Evolutionary conservation across 2,888 invertebrate genomes (phyloP), one percentile per base, ranked within the genome.

Genomic region (Harpalus rubripes): DNA sequence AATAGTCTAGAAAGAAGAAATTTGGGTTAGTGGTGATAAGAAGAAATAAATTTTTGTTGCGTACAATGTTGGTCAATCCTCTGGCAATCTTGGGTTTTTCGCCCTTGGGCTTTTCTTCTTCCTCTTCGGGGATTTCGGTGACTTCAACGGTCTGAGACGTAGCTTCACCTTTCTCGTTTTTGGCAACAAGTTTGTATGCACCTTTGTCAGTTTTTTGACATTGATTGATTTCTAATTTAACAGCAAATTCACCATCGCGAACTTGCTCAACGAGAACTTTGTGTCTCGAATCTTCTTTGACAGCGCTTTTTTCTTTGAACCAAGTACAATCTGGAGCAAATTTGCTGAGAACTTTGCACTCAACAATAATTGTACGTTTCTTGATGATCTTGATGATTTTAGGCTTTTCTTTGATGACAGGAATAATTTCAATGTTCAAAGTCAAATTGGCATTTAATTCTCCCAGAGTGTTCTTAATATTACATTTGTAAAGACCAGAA

Each of bases 401-500:
- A 82, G 98, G 98, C 90, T 96, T 97, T 91, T 98, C 98, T 92
- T 96, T 97, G 89, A 97, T 98, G 88, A 98, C 97, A 90, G 97
- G 97, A 92, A 97, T 96, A 93, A 98, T 98, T 95, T 98, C 98
- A 92, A 99, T 98, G 92, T 99, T 99, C 88, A 99, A 94, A 88
- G 98, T 98, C 87, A 99, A 94, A 92, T 99, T 99, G 86, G 98
- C 98, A 91, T 98, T 98, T 87, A 98, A 94, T 94, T 99, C 99
- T 88, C 99, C 99, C 90, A 97, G 95, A 89, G 95, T 94, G 92
- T 99, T 99, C 92, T 98, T 98, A 89, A 98, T 98, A 90, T 98
- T 98, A 92, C 99, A 99, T 92, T 99, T 98, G 93, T 99, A 99
- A 86, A 98, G 93, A 87, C 99, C 99, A 88, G 98, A 98, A 92